These are phyloP conservation scores for Pollenia griseotomentosa DNA, from an alignment of 2,888 invertebrate species.

Conservation along the genomic window DNA sequence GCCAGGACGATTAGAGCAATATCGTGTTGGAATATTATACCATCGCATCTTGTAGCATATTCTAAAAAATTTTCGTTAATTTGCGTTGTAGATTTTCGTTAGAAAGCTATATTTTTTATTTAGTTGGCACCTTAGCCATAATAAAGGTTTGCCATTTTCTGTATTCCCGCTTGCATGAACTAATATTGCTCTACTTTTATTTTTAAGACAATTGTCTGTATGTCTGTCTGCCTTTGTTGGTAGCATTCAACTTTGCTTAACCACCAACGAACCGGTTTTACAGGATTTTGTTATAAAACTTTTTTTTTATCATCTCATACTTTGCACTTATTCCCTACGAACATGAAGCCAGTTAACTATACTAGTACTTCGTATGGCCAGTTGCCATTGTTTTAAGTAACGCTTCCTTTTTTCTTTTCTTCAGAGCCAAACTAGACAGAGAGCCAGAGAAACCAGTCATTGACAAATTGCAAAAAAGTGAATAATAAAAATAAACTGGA, in stretches of 20 bases:
- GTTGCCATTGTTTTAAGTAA: neutral
- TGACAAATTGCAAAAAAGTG: neutral
- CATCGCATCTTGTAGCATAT: too few species aligned
- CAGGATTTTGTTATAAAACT: slow-evolving; percentile 54
- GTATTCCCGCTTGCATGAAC: slow-evolving; percentile 29
- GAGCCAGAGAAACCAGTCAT: slow-evolving; percentile 33
- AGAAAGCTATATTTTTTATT: neutral
- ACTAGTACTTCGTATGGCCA: slow-evolving; percentile 38
- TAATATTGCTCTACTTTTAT: slow-evolving; percentile 69
- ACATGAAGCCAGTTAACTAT: slow-evolving; percentile 19
- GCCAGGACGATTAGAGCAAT: too few species aligned
- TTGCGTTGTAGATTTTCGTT: too few species aligned
- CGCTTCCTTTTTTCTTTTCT: slow-evolving; percentile 26
- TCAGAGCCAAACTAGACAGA: slow-evolving; percentile 4
- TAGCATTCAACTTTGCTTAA: slow-evolving; percentile 38
- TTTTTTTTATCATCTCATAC: slow-evolving; percentile 9
- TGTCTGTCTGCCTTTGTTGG: slow-evolving; percentile 36
- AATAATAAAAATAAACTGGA: slow-evolving; percentile 9
- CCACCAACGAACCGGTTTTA: slow-evolving; percentile 67
- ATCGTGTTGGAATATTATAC: too few species aligned
- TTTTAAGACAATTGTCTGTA: slow-evolving; percentile 33
- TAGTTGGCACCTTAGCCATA: neutral
- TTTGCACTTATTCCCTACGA: slow-evolving; percentile 23
- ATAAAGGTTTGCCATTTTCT: slow-evolving; percentile 15
- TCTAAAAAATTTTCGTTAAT: too few species aligned